These are phyloP conservation scores for Gortyna flavago DNA, from an alignment of 2,888 invertebrate genomes.

Conservation along the genomic window DNA sequence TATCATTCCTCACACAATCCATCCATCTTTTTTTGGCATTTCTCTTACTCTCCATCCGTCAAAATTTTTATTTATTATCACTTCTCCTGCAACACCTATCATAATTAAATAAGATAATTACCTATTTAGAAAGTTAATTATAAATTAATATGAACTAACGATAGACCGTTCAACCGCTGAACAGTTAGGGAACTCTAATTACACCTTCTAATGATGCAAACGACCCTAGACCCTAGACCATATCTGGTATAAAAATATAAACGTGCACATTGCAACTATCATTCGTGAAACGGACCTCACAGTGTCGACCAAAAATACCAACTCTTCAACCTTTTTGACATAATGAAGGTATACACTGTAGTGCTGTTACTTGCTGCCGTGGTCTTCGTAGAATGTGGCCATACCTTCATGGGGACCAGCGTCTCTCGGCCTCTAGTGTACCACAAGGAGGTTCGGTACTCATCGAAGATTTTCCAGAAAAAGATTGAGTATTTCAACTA, in stretches of 20 bases:
- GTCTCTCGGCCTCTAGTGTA: conserved; percentile 70
- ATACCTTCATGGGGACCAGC: conserved; percentile 79
- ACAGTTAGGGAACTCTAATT: conserved; percentile 17
- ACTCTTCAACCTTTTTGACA: background rate
- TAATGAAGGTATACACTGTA: conserved; percentile 69
- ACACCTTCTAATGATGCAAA: conserved; percentile 33
- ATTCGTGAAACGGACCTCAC: conserved; percentile 2
- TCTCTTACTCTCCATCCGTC: too few relatives aligned
- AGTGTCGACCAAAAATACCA: background rate
- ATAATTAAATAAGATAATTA: too few relatives aligned
- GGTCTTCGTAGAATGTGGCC: conserved; percentile 74
- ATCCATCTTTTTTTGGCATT: too few relatives aligned
- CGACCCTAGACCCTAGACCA: too few relatives aligned
- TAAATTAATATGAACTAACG: too few relatives aligned
- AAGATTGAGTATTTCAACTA: conserved; percentile 75
- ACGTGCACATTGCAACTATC: background rate
- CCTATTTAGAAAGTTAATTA: too few relatives aligned
- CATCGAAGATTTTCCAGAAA: conserved; percentile 71
- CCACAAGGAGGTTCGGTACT: conserved; percentile 67
- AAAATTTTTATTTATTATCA: too few relatives aligned
- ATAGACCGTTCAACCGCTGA: too few relatives aligned
- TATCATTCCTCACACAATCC: too few relatives aligned
- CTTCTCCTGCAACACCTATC: too few relatives aligned
- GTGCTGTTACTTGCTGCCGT: conserved; percentile 66
- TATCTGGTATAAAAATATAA: conserved; percentile 27